phyloP scores from a whole-genome alignment of 2,113 vertebrate species.

The Oryzias curvinotus region DNA sequence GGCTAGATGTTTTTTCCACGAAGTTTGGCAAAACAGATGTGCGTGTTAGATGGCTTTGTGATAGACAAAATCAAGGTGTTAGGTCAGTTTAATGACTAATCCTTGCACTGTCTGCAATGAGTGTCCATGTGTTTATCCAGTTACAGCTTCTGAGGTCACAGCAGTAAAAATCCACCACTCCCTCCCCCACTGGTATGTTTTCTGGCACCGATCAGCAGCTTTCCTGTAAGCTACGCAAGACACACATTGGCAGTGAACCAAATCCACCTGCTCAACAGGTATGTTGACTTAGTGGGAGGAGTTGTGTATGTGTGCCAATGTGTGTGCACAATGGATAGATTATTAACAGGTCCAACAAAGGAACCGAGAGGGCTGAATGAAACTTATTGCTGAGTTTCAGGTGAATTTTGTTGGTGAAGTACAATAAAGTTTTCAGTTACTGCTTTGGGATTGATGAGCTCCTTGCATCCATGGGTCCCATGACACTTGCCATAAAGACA shows the following conservation, averaged over 20 bases:
- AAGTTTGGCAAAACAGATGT: too few species aligned
- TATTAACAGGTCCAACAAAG: slow-evolving; percentile 11
- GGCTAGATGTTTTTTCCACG: too few species aligned
- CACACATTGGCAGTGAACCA: slow-evolving; percentile 46
- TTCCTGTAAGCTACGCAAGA: slow-evolving; percentile 69
- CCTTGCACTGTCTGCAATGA: background rate
- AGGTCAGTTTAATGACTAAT: background rate
- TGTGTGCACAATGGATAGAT: slow-evolving; percentile 4
- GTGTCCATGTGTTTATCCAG: background rate
- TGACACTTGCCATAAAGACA: too few species aligned
- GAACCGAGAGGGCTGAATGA: background rate
- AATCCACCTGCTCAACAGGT: slow-evolving; percentile 58
- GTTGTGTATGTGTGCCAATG: background rate
- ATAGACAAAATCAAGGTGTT: background rate
- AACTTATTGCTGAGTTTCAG: slow-evolving; percentile 4
- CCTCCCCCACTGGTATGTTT: slow-evolving; percentile 28
- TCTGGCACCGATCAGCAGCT: slow-evolving; percentile 40
- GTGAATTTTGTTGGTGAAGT: background rate
- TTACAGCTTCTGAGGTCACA: slow-evolving; percentile 38
- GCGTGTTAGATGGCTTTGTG: background rate
- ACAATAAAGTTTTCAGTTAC: background rate
- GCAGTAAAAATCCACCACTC: slow-evolving; percentile 31
- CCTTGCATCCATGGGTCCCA: too few species aligned
- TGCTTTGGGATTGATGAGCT: background rate
- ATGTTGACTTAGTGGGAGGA: slow-evolving; percentile 53